Evolutionary conservation across 2,113 vertebrate species (phyloP).

Genomic region (Notarius quadriscutis): DNA sequence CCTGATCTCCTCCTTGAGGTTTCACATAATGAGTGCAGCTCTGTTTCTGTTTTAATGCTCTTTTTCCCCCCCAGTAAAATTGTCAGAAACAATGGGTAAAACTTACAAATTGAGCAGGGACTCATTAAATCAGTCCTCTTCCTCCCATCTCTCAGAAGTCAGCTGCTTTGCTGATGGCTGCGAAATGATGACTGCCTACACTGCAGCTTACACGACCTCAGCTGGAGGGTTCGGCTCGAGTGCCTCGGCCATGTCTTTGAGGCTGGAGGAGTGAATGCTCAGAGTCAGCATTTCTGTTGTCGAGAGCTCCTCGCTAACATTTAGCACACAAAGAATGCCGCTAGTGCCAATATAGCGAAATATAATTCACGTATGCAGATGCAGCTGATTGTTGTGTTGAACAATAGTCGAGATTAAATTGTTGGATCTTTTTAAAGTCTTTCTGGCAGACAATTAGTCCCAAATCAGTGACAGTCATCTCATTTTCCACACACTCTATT

Average conservation of each 20-base stretch:
- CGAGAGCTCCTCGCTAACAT: constrained; percentile 26
- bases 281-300: constrained; percentile 13
- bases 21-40: background rate
- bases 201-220: constrained; percentile 29
- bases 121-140: constrained; percentile 38
- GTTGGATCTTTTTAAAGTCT: constrained; percentile 9
- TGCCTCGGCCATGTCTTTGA: background rate
- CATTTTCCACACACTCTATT: constrained; percentile 29
- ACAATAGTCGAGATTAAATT: background rate
- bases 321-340: constrained; percentile 1
- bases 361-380: background rate
- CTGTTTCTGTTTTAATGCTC: background rate
- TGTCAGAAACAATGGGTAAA: background rate
- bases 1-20: background rate
- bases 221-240: background rate
- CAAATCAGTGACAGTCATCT: constrained; percentile 33
- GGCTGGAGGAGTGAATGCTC: constrained; percentile 6
- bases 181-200: constrained; percentile 26
- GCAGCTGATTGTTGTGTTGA: constrained; percentile 6
- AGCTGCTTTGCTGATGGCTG: constrained; percentile 39
- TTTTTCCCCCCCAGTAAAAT: background rate
- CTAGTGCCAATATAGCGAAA: constrained; percentile 18
- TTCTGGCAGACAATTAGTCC: constrained; percentile 25
- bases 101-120: constrained; percentile 34
- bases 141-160: constrained; percentile 24